Base-by-base conservation (phyloP, 2,797 vertebrate species). In the Capromys pilorides region DNA sequence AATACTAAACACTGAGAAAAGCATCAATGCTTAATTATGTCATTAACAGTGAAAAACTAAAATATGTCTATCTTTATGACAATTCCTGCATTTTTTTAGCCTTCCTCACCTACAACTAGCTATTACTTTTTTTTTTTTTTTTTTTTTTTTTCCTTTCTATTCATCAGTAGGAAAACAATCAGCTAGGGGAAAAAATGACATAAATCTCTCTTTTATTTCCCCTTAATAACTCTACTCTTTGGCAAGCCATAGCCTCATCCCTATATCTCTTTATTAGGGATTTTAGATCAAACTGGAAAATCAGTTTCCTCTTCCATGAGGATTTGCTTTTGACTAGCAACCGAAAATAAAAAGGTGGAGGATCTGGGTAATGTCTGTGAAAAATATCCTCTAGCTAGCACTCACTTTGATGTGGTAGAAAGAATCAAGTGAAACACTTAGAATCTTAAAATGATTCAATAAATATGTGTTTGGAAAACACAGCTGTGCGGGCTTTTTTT, bases 401-500 rank as follows among this genome's bases (percentile, higher is more conserved):
- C 33, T 91, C n/a, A 69, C 41, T n/a, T 91, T 89, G 5, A 36
- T 61, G 62, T 41, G 61, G 28, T 36, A 64, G 67, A 36, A 81
- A 89, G 13, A 54, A 75, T 90, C 8, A 92, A 79, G 2, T 75
- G 26, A 93, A 94, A 77, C 54, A 51, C 5, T 59, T 88, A 80
- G 88, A 69, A 77, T 91, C 24, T 21, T 77, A 61, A 84, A 93
- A 45, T 69, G 18, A 4, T 61, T 77, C 10, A 13, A 28, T 77
- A 93, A 96, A 82, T 91, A 59, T 79, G 14, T 81, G 2, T 88
- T 89, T 86, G 28, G 33, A n/a, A 94, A 93, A 85, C 79, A 83
- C 5, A 79, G 31, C 24, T 51, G 19, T 54, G 31, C 41, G n/a
- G 3, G 81, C 81, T 88, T 93, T 64, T 91, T 77, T 91, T 95